Evolutionary conservation across 1,140 invertebrate genomes (phyloP).

Genomic region (Rhopalosiphum maidis): DNA sequence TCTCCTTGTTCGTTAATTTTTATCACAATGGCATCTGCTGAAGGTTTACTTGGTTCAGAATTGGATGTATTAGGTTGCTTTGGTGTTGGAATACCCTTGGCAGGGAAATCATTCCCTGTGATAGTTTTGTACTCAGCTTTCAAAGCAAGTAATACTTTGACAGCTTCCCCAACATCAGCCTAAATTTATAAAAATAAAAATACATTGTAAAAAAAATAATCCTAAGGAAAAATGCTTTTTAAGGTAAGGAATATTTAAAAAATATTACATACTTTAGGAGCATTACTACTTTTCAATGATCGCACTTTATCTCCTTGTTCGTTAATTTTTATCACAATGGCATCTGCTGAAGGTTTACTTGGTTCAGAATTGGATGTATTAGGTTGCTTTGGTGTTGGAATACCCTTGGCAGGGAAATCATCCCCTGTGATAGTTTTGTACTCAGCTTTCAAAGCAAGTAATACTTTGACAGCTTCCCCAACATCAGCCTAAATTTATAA

Average conservation of each 20-base stretch:
- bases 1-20: constrained; percentile 73
- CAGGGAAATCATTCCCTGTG: constrained; percentile 69
- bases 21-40: constrained; percentile 63
- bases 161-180: constrained; percentile 65
- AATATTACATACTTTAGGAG: constrained; percentile 64
- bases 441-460: constrained; percentile 68
- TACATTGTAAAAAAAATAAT: background rate
- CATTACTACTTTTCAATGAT: constrained; percentile 72
- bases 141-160: constrained; percentile 61
- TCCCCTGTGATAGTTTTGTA: constrained; percentile 70
- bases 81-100: constrained; percentile 58
- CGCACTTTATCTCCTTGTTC: constrained; percentile 76
- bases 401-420: constrained; percentile 66
- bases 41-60: constrained; percentile 11
- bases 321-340: constrained; percentile 65
- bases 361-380: background rate
- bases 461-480: constrained; percentile 63
- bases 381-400: constrained; percentile 51
- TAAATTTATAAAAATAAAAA: background rate
- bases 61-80: background rate
- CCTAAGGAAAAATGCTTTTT: no score
- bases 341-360: constrained; percentile 58
- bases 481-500: constrained; percentile 61
- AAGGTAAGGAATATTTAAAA: no score
- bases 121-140: constrained; percentile 73